Base-by-base conservation (phyloP, 2,113 vertebrate species). In the Ammodytes dubius region DNA sequence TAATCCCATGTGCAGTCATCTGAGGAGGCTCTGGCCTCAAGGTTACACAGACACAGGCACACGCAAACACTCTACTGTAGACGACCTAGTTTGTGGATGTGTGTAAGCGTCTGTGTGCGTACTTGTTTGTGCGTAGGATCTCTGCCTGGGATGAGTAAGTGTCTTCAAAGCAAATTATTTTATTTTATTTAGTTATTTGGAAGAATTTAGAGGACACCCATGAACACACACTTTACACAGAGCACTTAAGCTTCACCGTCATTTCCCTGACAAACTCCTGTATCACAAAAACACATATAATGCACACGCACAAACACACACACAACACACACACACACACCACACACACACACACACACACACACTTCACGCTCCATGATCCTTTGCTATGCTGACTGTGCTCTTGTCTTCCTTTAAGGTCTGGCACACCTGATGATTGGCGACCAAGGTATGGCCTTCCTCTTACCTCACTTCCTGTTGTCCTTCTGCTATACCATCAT, bases 371-470 rank as follows among this genome's bases (percentile, higher is more conserved):
- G 94, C 95, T 70, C 96, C 95, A 90, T 97, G 94, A 96, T 97
- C 97, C 97, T 97, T 96, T 97, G 97, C 95, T 97, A 97, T 99
- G 97, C 97, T 99, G 98, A 99, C 97, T 99, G 95, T 99, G 97
- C 97, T 99, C 97, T 99, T 99, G 97, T 99, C 96, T 99, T 96
- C 97, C 96, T 98, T 99, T 96, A 99, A 99, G 98, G 98, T 99
- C 98, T 99, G 97, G 98, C 98, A 95, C 97, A 99, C 97, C 97
- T 99, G 98, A 99, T 99, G 98, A 98, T 98, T 97, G 97, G 97
- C 97, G 98, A 99, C 97, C 98, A 99, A 99, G 98, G 98, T 99
- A 99, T 97, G 98, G 96, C 96, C 86, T 96, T 27, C 97, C 95
- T 97, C 96, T 97, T 97, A 96, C 96, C 96, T 97, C 97, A 97